A percentile compares a stretch with the other conserved stretches of the same genome.
Evolutionary conservation across 2,888 invertebrate species (phyloP).

Genomic region (Scrobipalpa costella): DNA sequence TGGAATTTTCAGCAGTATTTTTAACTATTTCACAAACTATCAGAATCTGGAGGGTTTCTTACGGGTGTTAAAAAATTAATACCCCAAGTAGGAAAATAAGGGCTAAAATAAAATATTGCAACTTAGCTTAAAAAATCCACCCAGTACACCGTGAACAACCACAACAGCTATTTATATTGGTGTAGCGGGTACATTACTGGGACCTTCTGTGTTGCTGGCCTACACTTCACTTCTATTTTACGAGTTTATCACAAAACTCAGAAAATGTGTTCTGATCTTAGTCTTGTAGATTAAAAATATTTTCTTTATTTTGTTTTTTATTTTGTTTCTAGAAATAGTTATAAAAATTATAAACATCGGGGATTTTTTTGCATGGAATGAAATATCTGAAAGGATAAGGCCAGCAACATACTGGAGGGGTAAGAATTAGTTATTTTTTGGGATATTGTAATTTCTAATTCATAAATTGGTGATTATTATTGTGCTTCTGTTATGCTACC

Average conservation of each 20-base stretch:
- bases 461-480: constrained; percentile 38
- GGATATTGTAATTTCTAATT: constrained; percentile 36
- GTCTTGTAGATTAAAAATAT: constrained; percentile 35
- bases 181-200: constrained; percentile 69
- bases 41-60: no score
- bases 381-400: constrained; percentile 22
- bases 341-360: not conserved
- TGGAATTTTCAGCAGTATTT: no score
- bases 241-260: not conserved
- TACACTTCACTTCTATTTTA: constrained; percentile 24
- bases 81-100: not conserved
- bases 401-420: constrained; percentile 48
- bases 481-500: constrained; percentile 41
- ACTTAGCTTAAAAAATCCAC: constrained; percentile 46
- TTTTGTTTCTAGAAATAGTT: not conserved
- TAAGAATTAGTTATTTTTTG: constrained; percentile 39
- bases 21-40: no score
- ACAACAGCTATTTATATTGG: constrained; percentile 58
- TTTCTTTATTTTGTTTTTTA: not conserved
- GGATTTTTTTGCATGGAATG: not conserved
- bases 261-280: constrained; percentile 32
- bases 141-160: constrained; percentile 39
- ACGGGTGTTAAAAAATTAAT: not conserved
- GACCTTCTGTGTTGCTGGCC: constrained; percentile 56
- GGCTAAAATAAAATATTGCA: constrained; percentile 13